Evolutionary conservation across 2,888 invertebrate genomes (phyloP).

Genomic region (Carcina quercana): DNA sequence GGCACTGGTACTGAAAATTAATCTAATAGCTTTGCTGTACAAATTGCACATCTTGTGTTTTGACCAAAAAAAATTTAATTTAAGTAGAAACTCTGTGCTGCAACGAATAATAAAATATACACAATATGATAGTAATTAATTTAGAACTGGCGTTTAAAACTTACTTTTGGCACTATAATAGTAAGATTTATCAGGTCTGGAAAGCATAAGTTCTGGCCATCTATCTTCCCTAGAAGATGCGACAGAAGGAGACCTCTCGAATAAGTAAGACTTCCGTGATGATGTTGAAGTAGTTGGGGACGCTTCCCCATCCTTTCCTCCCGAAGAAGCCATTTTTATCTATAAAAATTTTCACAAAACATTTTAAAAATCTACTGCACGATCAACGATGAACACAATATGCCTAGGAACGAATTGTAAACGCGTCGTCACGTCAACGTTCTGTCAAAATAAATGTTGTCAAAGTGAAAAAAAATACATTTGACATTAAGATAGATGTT

Average conservation of each 20-base stretch:
- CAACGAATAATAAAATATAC: too few species aligned
- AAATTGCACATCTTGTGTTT: too few species aligned
- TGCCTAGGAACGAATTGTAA: too few species aligned
- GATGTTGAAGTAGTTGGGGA: constrained; percentile 52
- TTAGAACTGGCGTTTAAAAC: too few species aligned
- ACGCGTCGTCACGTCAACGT: constrained; percentile 21
- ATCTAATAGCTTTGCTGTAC: too few species aligned
- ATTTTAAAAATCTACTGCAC: constrained; percentile 24
- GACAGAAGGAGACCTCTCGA: constrained; percentile 56
- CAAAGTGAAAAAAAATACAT: constrained; percentile 8
- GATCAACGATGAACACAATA: too few species aligned
- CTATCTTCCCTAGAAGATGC: constrained; percentile 56
- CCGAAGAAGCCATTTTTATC: constrained; percentile 49
- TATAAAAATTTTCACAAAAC: constrained; percentile 25
- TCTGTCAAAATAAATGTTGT: constrained; percentile 11
- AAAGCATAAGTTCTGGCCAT: constrained; percentile 68
- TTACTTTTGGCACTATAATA: constrained; percentile 60
- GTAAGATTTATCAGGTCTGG: constrained; percentile 59
- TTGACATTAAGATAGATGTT: constrained; percentile 1
- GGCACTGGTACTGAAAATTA: too few species aligned
- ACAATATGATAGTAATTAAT: too few species aligned
- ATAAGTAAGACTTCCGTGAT: constrained; percentile 42
- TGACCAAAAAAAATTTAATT: too few species aligned
- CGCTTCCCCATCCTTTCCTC: constrained; percentile 40
- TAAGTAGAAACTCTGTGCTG: too few species aligned